Evolutionary conservation across 2,888 invertebrate genomes (phyloP), one percentile per base, ranked within the genome.

Genomic region (Scaeva pyrastri): DNA sequence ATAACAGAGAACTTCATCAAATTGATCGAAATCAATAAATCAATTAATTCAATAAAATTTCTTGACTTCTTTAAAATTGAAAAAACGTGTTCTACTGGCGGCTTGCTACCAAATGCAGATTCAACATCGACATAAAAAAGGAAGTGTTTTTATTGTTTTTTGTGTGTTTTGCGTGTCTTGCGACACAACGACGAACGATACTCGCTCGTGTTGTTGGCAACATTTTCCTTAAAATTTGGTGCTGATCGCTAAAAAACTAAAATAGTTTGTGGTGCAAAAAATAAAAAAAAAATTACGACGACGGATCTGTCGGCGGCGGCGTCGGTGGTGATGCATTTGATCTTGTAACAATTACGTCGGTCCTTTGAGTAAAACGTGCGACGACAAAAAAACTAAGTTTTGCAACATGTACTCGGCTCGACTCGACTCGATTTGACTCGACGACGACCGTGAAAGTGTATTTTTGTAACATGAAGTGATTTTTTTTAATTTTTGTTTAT

Each of bases 291-390:
- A 31, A 31, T 5, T 31, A 31, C 31, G 31, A 19, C 58, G 48
- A 66, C 68, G 48, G 16, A 26, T 19, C 48, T 0, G 41, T 23
- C 52, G 52, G 16, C 71, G 56, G 31, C 7, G 48, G 19, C 16
- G 31, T 31, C 31, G 31, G 19, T 58, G 2, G 19, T 66, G 66
- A 66, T 66, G 81, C 48, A 76, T 75, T 80, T 85, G 84, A 85
- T 80, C 84, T 85, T 85, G 75, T 76, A 55, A 60, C 68, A 76
- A 75, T 80, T 85, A 80, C 75, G 84, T 71, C 55, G 52, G 43
- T 75, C 50, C 64, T n/a, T 39, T 45, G 23, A 80, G 41, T 58
- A 64, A 41, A 84, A 56, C 64, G 68, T 70, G 62, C 62, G 12
- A 41, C 66, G 55, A 8, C 56, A 55, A 66, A 21, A 56, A 39